Evolutionary conservation across 2,888 invertebrate genomes (phyloP).

Genomic region (Rotaria magnacalcarata): DNA sequence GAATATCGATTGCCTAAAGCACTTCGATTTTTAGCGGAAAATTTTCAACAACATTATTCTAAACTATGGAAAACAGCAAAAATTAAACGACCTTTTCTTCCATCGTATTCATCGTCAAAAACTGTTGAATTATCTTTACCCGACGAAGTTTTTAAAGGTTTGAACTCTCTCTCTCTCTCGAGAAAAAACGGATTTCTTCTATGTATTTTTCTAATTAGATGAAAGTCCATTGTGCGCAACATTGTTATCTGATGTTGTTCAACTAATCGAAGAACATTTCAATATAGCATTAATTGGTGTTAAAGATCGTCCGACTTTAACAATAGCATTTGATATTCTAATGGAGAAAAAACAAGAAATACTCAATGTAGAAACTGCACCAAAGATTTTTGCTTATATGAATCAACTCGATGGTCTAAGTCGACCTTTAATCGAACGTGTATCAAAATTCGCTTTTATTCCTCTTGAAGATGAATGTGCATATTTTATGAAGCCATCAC

Average conservation of each 20-base stretch:
- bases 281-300: not conserved
- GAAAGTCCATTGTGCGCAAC: conserved; percentile 12
- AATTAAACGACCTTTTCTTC: conserved; percentile 1
- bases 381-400: conserved; percentile 10
- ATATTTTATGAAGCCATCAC: conserved; percentile 28
- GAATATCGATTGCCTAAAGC: not conserved
- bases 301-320: not conserved
- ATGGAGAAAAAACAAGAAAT: not conserved
- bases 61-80: conserved; percentile 12
- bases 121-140: not conserved
- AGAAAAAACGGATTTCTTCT: not conserved
- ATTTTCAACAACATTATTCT: conserved; percentile 33
- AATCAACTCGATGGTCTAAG: conserved; percentile 24
- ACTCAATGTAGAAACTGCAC: not conserved
- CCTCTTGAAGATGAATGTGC: conserved; percentile 11
- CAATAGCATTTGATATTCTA: not conserved
- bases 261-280: conserved; percentile 25
- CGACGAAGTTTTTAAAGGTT: conserved; percentile 35
- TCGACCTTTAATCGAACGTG: conserved; percentile 6
- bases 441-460: conserved; percentile 28
- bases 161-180: not conserved
- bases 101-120: not conserved
- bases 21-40: not conserved
- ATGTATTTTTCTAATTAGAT: not conserved
- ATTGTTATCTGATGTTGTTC: not conserved